Conservation (phyloP, 2,888 invertebrate genomes). For the Aphidius colemani region DNA sequence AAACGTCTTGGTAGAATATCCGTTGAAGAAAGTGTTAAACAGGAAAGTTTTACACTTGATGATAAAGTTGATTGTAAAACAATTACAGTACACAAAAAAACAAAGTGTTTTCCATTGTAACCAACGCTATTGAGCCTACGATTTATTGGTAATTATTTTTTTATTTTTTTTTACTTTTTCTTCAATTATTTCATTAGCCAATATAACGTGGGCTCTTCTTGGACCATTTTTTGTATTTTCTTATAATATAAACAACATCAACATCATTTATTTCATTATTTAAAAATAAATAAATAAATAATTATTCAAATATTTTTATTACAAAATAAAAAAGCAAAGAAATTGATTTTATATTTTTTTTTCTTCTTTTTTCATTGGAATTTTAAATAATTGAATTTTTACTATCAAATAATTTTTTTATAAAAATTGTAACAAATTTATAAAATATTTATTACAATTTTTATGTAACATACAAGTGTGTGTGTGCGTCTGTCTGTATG, state of each 20-base stretch:
- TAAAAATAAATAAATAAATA: too few species aligned
- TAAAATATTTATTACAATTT: too few species aligned
- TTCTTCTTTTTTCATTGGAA: too few species aligned
- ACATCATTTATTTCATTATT: conserved; percentile 10
- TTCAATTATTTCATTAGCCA: too few species aligned
- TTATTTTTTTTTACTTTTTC: neutral
- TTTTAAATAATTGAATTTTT: too few species aligned
- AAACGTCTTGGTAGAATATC: conserved; percentile 55
- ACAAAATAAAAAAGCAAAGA: neutral
- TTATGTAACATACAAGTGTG: too few species aligned
- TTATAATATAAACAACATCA: conserved; percentile 27
- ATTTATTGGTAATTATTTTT: conserved; percentile 23
- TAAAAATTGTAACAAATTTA: too few species aligned
- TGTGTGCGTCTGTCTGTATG: too few species aligned
- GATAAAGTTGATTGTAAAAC: conserved; percentile 53
- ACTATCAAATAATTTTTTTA: too few species aligned
- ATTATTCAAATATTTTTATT: conserved; percentile 18
- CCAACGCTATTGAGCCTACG: conserved; percentile 37
- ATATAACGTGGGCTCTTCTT: conserved; percentile 27
- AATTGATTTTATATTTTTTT: too few species aligned
- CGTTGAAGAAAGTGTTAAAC: conserved; percentile 54
- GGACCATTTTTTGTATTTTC: conserved; percentile 33
- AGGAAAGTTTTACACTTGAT: conserved; percentile 52
- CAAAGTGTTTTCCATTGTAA: conserved; percentile 58
- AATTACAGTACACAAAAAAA: conserved; percentile 50